Conservation (phyloP, 1,140 invertebrate species). For the Tetramorium parvispinum region DNA sequence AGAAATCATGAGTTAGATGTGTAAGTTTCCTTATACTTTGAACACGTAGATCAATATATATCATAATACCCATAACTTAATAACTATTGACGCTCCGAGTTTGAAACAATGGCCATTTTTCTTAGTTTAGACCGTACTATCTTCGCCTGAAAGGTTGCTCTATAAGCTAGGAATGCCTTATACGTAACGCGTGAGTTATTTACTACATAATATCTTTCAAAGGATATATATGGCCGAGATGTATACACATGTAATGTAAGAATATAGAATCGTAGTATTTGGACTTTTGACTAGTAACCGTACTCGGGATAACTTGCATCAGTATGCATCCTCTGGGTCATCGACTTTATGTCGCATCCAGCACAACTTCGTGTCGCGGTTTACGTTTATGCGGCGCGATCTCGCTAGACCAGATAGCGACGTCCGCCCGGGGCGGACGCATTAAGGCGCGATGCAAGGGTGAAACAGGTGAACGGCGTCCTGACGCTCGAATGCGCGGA, state of each 20-base stretch:
- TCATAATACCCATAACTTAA: slow-evolving; percentile 40
- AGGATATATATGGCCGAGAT: not conserved
- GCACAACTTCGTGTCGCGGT: slow-evolving; percentile 54
- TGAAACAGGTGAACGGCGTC: slow-evolving; percentile 61
- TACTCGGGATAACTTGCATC: slow-evolving; percentile 15
- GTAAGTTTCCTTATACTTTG: slow-evolving; percentile 6
- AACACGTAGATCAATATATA: slow-evolving; percentile 29
- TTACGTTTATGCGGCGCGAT: slow-evolving; percentile 71
- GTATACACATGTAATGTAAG: not conserved
- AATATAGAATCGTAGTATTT: not conserved
- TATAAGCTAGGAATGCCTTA: too few species aligned
- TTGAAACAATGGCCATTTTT: slow-evolving; percentile 47
- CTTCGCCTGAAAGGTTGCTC: not conserved
- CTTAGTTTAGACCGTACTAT: slow-evolving; percentile 25
- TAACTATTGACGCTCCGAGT: slow-evolving; percentile 51
- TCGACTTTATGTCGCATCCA: slow-evolving; percentile 16
- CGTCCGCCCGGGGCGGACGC: slow-evolving; percentile 30
- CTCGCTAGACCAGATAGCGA: slow-evolving; percentile 64
- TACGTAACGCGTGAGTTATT: slow-evolving; percentile 33
- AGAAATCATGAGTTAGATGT: slow-evolving; percentile 17
- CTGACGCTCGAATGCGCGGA: slow-evolving; percentile 1
- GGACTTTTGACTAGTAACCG: slow-evolving; percentile 16
- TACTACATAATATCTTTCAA: slow-evolving; percentile 22
- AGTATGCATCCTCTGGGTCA: slow-evolving; percentile 40
- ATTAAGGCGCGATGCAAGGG: slow-evolving; percentile 55